Evolutionary conservation across 1,140 invertebrate species (phyloP).

Genomic region (Lordiphosa stackelbergi): DNA sequence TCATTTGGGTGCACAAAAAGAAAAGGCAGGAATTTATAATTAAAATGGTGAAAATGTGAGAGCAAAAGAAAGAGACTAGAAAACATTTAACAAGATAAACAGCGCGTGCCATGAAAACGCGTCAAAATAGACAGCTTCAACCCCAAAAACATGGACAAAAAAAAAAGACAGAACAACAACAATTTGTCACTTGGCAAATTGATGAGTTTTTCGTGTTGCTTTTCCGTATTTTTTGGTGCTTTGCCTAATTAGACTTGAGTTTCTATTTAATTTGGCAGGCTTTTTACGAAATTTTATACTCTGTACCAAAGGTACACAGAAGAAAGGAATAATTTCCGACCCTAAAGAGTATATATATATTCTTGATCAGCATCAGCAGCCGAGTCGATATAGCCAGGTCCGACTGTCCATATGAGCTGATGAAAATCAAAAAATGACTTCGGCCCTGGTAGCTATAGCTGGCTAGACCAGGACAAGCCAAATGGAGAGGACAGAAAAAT

Average conservation of each 20-base stretch:
- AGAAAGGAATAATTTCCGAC: no score
- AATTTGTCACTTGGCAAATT: constrained; percentile 30
- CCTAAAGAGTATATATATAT: no score
- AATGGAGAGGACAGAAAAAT: no score
- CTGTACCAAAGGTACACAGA: no score
- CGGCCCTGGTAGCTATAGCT: no score
- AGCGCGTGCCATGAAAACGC: constrained; percentile 25
- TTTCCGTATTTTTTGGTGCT: not conserved
- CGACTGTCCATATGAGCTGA: no score
- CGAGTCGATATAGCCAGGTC: no score
- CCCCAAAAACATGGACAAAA: not conserved
- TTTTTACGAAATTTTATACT: no score
- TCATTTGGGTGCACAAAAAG: constrained; percentile 31
- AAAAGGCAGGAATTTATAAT: constrained; percentile 44
- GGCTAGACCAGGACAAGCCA: no score
- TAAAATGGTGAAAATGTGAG: constrained; percentile 30
- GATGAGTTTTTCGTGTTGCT: constrained; percentile 5
- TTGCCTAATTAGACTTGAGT: constrained; percentile 16
- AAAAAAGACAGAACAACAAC: constrained; percentile 10
- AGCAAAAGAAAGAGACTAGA: not conserved
- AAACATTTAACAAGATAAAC: constrained; percentile 46
- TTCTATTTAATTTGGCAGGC: constrained; percentile 11
- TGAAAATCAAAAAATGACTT: no score
- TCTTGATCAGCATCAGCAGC: no score
- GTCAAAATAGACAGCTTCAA: constrained; percentile 38